Base-by-base conservation (phyloP, 2,797 vertebrate species). In the Semaprochilodus insignis region DNA sequence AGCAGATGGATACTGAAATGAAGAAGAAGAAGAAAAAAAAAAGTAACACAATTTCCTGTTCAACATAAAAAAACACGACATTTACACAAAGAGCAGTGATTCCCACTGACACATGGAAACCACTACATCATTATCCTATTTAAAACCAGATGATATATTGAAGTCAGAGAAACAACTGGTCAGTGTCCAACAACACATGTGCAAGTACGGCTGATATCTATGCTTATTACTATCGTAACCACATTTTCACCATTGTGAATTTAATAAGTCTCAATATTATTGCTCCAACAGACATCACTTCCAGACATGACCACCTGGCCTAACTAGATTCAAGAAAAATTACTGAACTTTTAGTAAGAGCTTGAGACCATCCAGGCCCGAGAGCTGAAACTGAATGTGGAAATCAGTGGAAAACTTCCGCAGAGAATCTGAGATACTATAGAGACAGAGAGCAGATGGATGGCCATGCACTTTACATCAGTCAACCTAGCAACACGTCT, bases 141-240 rank as follows among this genome's bases (percentile, higher is more conserved):
- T 70, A 75, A 44, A 25, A 48, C 21, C n/a, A 66, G 81, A 81
- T 62, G 54, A 19, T 67, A 83, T 90, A 90, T 78, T 79, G 59
- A 83, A 76, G 88, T 87, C 74, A 65, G 63, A n/a, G 78, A 77
- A 80, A 86, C 85, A 21, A 87, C 87, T 91, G 87, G 84, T 88
- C 77, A 79, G 48, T 67, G 74, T 77, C 79, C 60, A 81, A 69
- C 65, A 69, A 74, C 52, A 65, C 52, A 76, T 77, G 51, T 54
- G 36, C 48, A 78, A 60, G 77, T 60, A 48, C 19, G 65, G 55
- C 74, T 76, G 65, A 77, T 55, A 87, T 81, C 21, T 82, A 83
- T 81, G 2, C 17, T 2, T 81, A 71, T 16, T 72, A 40, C 17
- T 66, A 44, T 83, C 78, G 67, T 52, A 85, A 88, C 65, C 71